Evolutionary conservation across 2,797 vertebrate genomes (phyloP).

Genomic region (Poeciliopsis gracilis): DNA sequence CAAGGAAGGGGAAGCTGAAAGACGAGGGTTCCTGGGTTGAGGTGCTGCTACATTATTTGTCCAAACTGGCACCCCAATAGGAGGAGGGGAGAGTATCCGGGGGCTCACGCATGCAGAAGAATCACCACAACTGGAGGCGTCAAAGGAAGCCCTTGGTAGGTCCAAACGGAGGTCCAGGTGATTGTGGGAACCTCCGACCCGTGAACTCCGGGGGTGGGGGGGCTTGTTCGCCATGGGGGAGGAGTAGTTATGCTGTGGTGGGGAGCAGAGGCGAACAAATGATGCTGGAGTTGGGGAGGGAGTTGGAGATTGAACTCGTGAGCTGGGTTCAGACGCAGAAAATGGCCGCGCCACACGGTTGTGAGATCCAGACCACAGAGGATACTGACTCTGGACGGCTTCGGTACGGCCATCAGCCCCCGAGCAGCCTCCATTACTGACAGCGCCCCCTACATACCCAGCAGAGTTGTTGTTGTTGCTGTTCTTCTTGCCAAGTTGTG

Average conservation of each 20-base stretch:
- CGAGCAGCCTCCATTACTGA: constrained; percentile 36
- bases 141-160: constrained; percentile 63
- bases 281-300: constrained; percentile 62
- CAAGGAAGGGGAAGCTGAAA: constrained; percentile 25
- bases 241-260: constrained; percentile 61
- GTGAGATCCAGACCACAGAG: constrained; percentile 62
- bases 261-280: constrained; percentile 64
- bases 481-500: constrained; percentile 64
- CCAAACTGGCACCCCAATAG: constrained; percentile 74
- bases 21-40: constrained; percentile 68
- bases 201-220: constrained; percentile 66
- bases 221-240: constrained; percentile 73
- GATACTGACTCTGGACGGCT: constrained; percentile 42
- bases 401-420: constrained; percentile 15
- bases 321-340: constrained; percentile 83
- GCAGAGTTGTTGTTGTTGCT: constrained; percentile 36
- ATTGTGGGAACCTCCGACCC: constrained; percentile 68
- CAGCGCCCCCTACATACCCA: neutral
- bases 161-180: constrained; percentile 78
- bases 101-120: constrained; percentile 58
- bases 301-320: constrained; percentile 79
- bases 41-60: constrained; percentile 67
- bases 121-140: constrained; percentile 38
- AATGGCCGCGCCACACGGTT: constrained; percentile 81
- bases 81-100: constrained; percentile 75